Evolutionary conservation across 2,888 invertebrate genomes (phyloP), one percentile per base, ranked within the genome.

Genomic region (Mellilla xanthometata): DNA sequence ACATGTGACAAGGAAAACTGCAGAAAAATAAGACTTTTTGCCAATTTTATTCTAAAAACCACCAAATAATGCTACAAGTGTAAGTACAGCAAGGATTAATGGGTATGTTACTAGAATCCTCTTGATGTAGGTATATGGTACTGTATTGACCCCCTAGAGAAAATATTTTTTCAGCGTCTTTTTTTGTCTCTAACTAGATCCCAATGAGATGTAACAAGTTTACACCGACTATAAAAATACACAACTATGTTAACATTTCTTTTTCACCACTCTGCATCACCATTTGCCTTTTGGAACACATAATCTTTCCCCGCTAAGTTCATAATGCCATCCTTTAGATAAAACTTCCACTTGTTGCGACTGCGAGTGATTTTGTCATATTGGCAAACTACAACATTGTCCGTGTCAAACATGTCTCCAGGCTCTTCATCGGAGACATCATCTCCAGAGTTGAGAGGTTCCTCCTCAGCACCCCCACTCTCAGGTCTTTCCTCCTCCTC

Each of bases 311-410:
- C 99, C 60, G 95, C 95, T 72, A 99, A 93, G 91, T 98, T 99
- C 99, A 99, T 99, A 56, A 99, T 99, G 48, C 99, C 99, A 90
- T 99, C 99, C 90, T 99, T 99, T 56, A 99, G 91, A 82, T 98
- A 97, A 83, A 99, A 99, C 91, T 99, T 99, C 99, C 99, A 99
- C 85, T 98, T 98, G 85, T 98, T 99, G 70, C 99, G 94, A 80
- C 97, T 98, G 79, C 99, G 94, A 56, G 98, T 98, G 51, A 99
- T 98, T 96, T 99, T 99, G 89, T 99, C 99, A 89, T 99, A 99
- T 85, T 99, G 99, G 82, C 99, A 99, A 48, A 99, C 99, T 52
- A 99, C 97, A 45, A 99, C 99, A 91, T 99, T 99, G 65, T 99
- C 99, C 28, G 99, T 98, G 68, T 99, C 99, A 90, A 99, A 99